Conservation (phyloP, 2,113 vertebrate genomes). For the Meleagris gallopavo region DNA sequence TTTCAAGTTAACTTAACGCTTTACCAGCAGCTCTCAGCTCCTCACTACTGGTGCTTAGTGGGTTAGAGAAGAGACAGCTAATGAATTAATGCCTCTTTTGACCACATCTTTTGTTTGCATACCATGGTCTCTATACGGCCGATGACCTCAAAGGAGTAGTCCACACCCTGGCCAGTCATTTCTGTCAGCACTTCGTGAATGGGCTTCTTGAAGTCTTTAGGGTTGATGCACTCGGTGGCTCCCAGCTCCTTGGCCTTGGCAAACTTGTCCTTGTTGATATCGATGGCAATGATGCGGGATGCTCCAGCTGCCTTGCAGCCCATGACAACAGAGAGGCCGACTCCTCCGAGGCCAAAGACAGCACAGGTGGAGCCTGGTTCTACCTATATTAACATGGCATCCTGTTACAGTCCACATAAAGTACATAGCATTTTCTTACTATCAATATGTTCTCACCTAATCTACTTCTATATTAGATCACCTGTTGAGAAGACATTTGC, state of each 20-base stretch:
- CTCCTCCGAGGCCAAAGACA: constrained; percentile 85
- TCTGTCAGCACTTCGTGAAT: constrained; percentile 83
- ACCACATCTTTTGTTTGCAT: constrained; percentile 7
- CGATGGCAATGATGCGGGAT: constrained; percentile 87
- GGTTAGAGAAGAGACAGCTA: not conserved
- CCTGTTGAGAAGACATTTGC: not conserved
- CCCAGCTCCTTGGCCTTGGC: constrained; percentile 81
- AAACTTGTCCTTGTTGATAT: constrained; percentile 84
- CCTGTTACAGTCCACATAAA: not conserved
- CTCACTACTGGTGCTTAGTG: not conserved
- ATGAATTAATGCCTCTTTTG: not conserved
- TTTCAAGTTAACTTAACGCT: not conserved
- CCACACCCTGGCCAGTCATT: constrained; percentile 80
- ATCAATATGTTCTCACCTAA: not conserved
- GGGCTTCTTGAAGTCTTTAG: constrained; percentile 74
- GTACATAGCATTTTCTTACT: not conserved
- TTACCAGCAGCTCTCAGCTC: not conserved
- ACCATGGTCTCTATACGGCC: constrained; percentile 84
- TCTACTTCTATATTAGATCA: not conserved
- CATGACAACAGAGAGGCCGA: constrained; percentile 87
- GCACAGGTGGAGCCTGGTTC: constrained; percentile 85
- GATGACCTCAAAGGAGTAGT: constrained; percentile 87
- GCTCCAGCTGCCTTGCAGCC: constrained; percentile 90
- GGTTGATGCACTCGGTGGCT: constrained; percentile 86
- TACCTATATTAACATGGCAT: constrained; percentile 71